Percentiles rank a stretch among this genome's conserved stretches.
Conservation (phyloP, 2,888 invertebrate species). For the Meteorus cinctellus region DNA sequence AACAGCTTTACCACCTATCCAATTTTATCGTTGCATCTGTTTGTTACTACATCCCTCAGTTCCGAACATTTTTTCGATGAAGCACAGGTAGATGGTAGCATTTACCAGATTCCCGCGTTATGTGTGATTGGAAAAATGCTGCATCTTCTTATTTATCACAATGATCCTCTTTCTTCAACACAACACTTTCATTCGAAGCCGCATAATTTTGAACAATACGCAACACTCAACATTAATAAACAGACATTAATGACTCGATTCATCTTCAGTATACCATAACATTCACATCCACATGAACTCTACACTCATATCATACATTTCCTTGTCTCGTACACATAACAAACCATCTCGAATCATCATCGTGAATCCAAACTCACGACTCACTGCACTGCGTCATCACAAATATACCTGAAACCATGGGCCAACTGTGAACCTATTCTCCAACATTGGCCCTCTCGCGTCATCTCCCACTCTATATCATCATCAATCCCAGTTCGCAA, state of each 20-base stretch:
- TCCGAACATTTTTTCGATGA: no score
- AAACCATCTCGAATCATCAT: slow-evolving; percentile 19
- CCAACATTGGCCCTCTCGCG: slow-evolving; percentile 46
- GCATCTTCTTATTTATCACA: background rate
- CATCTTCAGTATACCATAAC: background rate
- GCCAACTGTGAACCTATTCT: slow-evolving; percentile 35
- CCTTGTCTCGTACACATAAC: background rate
- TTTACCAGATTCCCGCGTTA: no score
- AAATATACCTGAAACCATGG: slow-evolving; percentile 58
- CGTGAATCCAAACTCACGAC: slow-evolving; percentile 56
- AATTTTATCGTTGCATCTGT: no score
- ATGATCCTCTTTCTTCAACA: background rate
- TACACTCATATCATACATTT: slow-evolving; percentile 35
- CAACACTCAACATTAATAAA: background rate
- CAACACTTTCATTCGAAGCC: background rate
- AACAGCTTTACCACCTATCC: no score
- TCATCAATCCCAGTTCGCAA: slow-evolving; percentile 52
- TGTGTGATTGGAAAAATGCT: no score
- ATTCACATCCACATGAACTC: background rate
- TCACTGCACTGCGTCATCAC: slow-evolving; percentile 67
- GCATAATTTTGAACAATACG: background rate
- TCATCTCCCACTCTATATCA: slow-evolving; percentile 54
- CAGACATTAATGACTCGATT: background rate
- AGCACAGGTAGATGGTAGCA: no score
- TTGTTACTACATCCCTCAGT: no score